Evolutionary conservation across 2,113 vertebrate species (phyloP), one percentile per base, ranked within the genome.

Genomic region (Aphyosemion australe): DNA sequence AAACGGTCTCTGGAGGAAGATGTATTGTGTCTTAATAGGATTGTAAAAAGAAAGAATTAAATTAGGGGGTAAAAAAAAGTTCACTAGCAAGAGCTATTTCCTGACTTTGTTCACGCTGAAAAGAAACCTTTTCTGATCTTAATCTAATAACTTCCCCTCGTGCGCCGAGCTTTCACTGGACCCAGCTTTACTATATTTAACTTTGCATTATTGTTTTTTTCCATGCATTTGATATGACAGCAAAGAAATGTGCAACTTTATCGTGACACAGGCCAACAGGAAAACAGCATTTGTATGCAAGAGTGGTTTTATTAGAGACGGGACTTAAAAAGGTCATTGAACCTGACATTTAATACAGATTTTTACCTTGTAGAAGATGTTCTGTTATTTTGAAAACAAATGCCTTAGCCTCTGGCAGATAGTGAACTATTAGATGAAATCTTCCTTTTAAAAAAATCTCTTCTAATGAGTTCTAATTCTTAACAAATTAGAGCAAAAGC

Each of bases 401-500:
- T 49, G 14, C 16, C 31, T 32, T 41, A 63, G 58, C 50, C 39
- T 64, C 49, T 19, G 59, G 63, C 80, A 78, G 81, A 87, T 87
- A 78, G 80, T 65, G 61, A 32, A 21, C 58, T 64, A 69, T 66
- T 80, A 32, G 32, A 32, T 15, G 9, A 37, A 82, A 79, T 26
- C 26, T 26, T 26, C 26, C 26, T 26, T 26, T 26, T 82, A 66
- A 54, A 37, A 37, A 37, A 37, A 37, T 5, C 34, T 37, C 0
- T 2, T 26, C 26, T 61, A 52, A 26, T 66, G 72, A 74, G 43
- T 65, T 45, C 45, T 74, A 62, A 32, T 69, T 80, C 78, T 59
- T 70, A 74, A 72, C 65, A 77, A 89, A 83, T 81, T 63, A 75
- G 83, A 84, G 82, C 54, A 62, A 58, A 78, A 51, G 55, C 61